Conservation (phyloP, 1,140 invertebrate species). For the Apis dorsata region DNA sequence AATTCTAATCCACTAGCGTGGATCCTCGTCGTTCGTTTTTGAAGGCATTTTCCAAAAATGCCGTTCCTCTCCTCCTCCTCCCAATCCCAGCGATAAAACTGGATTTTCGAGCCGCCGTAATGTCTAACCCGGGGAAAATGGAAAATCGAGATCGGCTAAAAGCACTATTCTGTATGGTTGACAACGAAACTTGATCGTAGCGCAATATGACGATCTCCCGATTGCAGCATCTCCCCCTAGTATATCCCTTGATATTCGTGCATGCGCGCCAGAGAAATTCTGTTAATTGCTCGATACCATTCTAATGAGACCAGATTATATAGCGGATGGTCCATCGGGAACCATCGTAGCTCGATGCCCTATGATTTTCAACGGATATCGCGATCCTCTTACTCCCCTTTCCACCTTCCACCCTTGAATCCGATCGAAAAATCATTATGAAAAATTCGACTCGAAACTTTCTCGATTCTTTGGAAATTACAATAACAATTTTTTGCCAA, state of each 20-base stretch:
- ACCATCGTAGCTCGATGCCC: background rate
- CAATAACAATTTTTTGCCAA: too few species aligned
- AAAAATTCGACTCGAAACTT: background rate
- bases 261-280: conserved; percentile 28
- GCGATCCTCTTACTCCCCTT: background rate
- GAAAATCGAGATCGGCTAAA: conserved; percentile 18
- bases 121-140: background rate
- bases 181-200: background rate
- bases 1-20: background rate
- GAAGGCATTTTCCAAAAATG: too few species aligned
- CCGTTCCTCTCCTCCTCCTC: too few species aligned
- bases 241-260: background rate
- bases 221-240: too few species aligned
- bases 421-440: background rate
- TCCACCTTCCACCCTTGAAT: background rate
- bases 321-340: background rate
- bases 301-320: conserved; percentile 29
- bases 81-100: background rate
- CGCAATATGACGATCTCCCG: background rate
- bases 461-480: too few species aligned
- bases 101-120: background rate
- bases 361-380: conserved; percentile 29
- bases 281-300: conserved; percentile 37
- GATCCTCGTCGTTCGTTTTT: background rate
- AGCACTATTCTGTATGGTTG: background rate